A percentile compares a stretch with the other conserved stretches of the same genome.
Evolutionary conservation across 2,888 invertebrate genomes (phyloP).

Genomic region (Eretmocerus hayati): DNA sequence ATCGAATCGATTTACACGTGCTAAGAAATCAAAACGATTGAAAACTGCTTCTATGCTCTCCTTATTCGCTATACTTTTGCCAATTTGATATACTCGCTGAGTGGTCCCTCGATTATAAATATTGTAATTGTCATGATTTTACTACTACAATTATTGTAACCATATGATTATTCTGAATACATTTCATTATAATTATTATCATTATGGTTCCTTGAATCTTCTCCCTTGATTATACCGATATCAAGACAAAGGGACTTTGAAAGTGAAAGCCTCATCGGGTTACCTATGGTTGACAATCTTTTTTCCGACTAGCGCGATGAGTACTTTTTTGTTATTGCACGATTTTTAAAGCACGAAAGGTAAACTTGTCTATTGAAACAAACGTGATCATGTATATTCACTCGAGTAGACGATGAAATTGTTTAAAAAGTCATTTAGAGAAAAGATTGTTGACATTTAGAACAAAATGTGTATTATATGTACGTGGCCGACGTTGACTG

Average conservation of each 20-base stretch:
- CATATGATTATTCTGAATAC: no score
- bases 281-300: background rate
- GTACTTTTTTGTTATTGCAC: slow-evolving; percentile 13
- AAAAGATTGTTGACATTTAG: slow-evolving; percentile 19
- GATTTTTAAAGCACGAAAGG: background rate
- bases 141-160: no score
- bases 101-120: background rate
- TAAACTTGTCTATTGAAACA: slow-evolving; percentile 9
- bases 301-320: slow-evolving; percentile 14
- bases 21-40: background rate
- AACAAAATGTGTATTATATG: slow-evolving; percentile 2
- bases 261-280: no score
- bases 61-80: background rate
- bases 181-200: no score
- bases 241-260: no score
- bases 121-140: background rate
- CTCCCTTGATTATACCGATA: no score
- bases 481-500: background rate
- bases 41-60: background rate
- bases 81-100: background rate
- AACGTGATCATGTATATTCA: no score
- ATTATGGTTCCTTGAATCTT: no score
- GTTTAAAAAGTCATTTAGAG: slow-evolving; percentile 15
- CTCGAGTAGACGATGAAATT: slow-evolving; percentile 11
- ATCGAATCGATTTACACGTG: background rate